A percentile compares a stretch with the other conserved stretches of the same genome.
Evolutionary conservation across 2,888 invertebrate genomes (phyloP).

Genomic region (Drosophila meridionalis): DNA sequence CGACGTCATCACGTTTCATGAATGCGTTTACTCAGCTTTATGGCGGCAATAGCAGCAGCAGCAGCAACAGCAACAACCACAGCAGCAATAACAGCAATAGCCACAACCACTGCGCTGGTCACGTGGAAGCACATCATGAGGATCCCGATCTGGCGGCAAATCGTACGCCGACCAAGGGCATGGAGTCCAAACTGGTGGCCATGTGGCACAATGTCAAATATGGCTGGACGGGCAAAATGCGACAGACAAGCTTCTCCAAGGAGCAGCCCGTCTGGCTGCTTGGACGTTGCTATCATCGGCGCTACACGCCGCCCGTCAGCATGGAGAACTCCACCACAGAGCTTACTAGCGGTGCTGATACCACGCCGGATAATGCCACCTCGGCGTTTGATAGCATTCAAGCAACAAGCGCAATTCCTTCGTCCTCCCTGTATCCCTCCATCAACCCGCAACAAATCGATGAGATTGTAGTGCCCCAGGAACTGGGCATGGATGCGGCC

Average conservation of each 20-base stretch:
- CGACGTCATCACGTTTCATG: conserved; percentile 84
- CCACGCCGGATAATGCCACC: conserved; percentile 66
- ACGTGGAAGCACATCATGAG: conserved; percentile 55
- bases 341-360: conserved; percentile 57
- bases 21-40: conserved; percentile 84
- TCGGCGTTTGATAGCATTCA: conserved; percentile 77
- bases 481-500: conserved; percentile 85
- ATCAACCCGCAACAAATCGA: conserved; percentile 80
- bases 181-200: conserved; percentile 92
- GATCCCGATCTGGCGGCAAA: conserved; percentile 75
- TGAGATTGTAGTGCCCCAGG: conserved; percentile 84
- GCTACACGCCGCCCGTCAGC: conserved; percentile 87
- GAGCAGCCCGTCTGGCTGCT: conserved; percentile 95
- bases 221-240: conserved; percentile 93
- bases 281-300: conserved; percentile 93
- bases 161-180: conserved; percentile 87
- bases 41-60: conserved; percentile 43
- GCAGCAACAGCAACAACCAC: conserved; percentile 22
- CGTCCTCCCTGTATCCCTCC: conserved; percentile 64
- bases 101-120: conserved; percentile 36
- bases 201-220: conserved; percentile 97
- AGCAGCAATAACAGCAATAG: conserved; percentile 16
- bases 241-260: conserved; percentile 90
- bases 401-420: conserved; percentile 33
- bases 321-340: conserved; percentile 85